phyloP scores from a whole-genome alignment of 1,140 invertebrate species.

The Lasioglossum albipes region DNA sequence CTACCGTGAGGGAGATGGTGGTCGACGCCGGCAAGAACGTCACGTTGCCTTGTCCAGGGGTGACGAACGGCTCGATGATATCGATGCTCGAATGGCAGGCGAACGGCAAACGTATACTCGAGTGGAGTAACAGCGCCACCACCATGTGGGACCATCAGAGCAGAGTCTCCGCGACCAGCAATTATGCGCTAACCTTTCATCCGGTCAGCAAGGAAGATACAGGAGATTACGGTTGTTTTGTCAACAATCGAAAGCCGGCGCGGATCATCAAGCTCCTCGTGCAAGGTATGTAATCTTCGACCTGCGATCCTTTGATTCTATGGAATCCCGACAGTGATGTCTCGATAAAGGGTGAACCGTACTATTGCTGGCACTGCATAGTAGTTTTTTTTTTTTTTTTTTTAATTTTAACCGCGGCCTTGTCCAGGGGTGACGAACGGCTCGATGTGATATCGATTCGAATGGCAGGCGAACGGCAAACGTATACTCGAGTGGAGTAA shows the following conservation, averaged over 20 bases:
- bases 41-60: slow-evolving; percentile 84
- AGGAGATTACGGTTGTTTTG: slow-evolving; percentile 84
- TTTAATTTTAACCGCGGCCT: too few relatives aligned
- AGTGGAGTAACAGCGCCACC: slow-evolving; percentile 80
- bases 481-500: slow-evolving; percentile 80
- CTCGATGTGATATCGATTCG: slow-evolving; percentile 83
- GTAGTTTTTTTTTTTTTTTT: too few relatives aligned
- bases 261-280: slow-evolving; percentile 84
- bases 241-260: slow-evolving; percentile 84
- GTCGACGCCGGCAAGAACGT: slow-evolving; percentile 85
- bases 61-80: slow-evolving; percentile 84
- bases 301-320: too few relatives aligned
- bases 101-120: slow-evolving; percentile 75
- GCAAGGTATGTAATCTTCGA: slow-evolving; percentile 81
- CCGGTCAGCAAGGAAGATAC: slow-evolving; percentile 83
- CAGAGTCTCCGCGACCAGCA: slow-evolving; percentile 82
- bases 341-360: too few relatives aligned
- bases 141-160: slow-evolving; percentile 80
- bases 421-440: slow-evolving; percentile 85
- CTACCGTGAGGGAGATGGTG: slow-evolving; percentile 81
- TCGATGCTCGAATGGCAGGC: slow-evolving; percentile 83
- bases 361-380: too few relatives aligned
- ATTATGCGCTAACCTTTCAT: slow-evolving; percentile 84
- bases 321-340: too few relatives aligned
- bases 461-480: slow-evolving; percentile 81